Evolutionary conservation across 2,888 invertebrate genomes (phyloP), one percentile per base, ranked within the genome.

Genomic region (Andrena minutula): DNA sequence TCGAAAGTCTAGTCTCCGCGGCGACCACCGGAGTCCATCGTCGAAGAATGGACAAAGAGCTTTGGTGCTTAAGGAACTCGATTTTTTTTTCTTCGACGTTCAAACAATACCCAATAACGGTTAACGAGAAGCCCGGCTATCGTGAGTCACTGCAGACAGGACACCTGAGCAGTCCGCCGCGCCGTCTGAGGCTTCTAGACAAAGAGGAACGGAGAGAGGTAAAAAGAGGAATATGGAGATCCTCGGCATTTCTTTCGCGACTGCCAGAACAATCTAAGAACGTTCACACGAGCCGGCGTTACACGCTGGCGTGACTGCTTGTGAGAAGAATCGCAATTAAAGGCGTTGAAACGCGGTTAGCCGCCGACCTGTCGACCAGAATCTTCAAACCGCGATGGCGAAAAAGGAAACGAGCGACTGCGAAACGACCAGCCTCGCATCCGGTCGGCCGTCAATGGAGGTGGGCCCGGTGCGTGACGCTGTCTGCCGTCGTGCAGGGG

Each of bases 321-420:
- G 86, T 87, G 86, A 87, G 87, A 87, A 87, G 86, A 86, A 74
- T 75, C 63, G 86, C 76, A 87, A 87, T 87, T 87, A 87, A 85
- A 81, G 81, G 76, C 83, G 86, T 53, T 85, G 86, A 86, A 85
- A 86, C 71, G 61, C 60, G 71, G 77, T 75, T 82, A 66, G 64
- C 63, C 64, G 58, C 51, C 41, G 41, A 41, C 41, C 41, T 16
- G 41, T 41, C 41, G 41, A 16, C 41, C 79, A 71, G 69, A 70
- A 79, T 83, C 80, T 77, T 47, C 63, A 76, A 71, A 73, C 80
- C 75, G 60, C 58, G 76, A 65, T 23, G 74, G 74, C 68, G 82
- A 75, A 77, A 84, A 86, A 86, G 86, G 86, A 86, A 86, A 82
- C 80, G 85, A 32, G 74, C 60, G 63, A 74, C 65, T 78, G 80